Percentiles rank a stretch among this genome's conserved stretches.
phyloP scores from a whole-genome alignment of 2,113 vertebrate genomes.

The Burhinus oedicnemus region DNA sequence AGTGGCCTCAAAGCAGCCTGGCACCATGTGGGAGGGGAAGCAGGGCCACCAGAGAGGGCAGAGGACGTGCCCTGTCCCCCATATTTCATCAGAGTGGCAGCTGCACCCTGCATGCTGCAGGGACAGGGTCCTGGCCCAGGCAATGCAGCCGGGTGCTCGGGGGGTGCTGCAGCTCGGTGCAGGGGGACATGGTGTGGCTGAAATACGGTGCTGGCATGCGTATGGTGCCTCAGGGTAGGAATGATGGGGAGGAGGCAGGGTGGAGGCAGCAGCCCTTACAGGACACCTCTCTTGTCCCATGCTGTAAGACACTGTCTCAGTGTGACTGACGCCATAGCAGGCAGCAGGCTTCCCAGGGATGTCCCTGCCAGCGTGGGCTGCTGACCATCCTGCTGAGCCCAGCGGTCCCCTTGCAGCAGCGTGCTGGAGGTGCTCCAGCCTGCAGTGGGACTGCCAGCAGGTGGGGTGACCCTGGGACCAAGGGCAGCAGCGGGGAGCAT shows the following conservation, averaged over 20 bases:
- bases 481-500: background rate
- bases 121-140: background rate
- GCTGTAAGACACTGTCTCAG: background rate
- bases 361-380: rapidly evolving
- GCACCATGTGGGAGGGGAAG: background rate
- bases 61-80: background rate
- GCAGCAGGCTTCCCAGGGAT: background rate
- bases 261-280: background rate
- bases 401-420: background rate
- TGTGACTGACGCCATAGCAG: rapidly evolving
- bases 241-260: background rate
- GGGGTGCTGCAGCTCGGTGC: rapidly evolving
- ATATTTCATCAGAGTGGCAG: background rate
- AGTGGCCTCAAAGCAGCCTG: background rate
- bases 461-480: rapidly evolving
- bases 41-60: background rate
- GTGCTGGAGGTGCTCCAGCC: background rate
- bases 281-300: background rate
- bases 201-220: background rate
- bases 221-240: background rate
- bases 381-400: background rate
- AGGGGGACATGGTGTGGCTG: background rate
- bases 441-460: background rate
- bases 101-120: rapidly evolving
- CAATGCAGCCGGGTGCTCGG: background rate